Percentiles rank a stretch among this genome's conserved stretches.
Conservation (phyloP, 2,888 invertebrate genomes). For the Mayetiola destructor region DNA sequence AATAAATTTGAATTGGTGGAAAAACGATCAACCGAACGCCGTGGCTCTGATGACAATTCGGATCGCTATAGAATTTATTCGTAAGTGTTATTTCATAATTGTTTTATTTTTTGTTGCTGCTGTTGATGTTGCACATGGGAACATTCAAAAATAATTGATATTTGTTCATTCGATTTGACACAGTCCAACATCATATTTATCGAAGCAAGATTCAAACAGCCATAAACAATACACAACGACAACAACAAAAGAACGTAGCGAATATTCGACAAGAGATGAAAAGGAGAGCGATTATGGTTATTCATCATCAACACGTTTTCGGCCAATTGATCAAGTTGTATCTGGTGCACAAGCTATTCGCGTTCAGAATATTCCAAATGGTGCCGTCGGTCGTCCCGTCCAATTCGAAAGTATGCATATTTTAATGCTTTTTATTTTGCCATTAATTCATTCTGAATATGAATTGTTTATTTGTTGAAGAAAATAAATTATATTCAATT, state of each 20-base stretch:
- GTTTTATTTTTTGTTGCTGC: not conserved
- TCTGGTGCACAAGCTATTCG: constrained; percentile 70
- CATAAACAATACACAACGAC: constrained; percentile 33
- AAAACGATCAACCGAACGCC: constrained; percentile 23
- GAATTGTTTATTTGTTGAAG: not conserved
- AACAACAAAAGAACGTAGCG: constrained; percentile 33
- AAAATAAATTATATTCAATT: constrained; percentile 12
- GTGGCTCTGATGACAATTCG: constrained; percentile 27
- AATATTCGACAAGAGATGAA: constrained; percentile 27
- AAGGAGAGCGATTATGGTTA: constrained; percentile 24
- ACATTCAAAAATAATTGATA: not conserved
- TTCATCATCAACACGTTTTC: constrained; percentile 27
- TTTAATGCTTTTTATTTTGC: constrained; percentile 14
- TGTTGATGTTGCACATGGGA: not conserved
- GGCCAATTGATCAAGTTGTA: constrained; percentile 42
- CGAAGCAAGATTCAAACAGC: constrained; percentile 32
- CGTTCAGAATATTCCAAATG: constrained; percentile 75
- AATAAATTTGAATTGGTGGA: constrained; percentile 38
- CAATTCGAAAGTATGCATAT: constrained; percentile 85
- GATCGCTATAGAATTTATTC: constrained; percentile 21
- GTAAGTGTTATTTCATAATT: constrained; percentile 11
- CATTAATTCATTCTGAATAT: no score
- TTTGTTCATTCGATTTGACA: constrained; percentile 23
- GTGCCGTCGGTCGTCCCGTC: constrained; percentile 77
- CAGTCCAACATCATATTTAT: constrained; percentile 28